Percentiles rank a stretch among this genome's conserved stretches.
Conservation (phyloP, 2,113 vertebrate genomes). For the Ibidorhyncha struthersii region DNA sequence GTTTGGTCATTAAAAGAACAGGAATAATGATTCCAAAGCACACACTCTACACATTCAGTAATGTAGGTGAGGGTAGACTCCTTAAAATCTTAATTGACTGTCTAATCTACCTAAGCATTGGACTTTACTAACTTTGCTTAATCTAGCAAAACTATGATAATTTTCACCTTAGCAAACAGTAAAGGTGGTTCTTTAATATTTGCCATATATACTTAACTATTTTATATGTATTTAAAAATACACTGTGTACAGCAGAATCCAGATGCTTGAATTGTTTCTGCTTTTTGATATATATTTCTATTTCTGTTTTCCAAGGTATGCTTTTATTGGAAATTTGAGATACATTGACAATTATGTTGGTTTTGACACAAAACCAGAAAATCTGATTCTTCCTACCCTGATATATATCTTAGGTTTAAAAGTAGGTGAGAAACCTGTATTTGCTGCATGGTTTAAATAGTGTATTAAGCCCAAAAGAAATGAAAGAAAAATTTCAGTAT, state of each 20-base stretch:
- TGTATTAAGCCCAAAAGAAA: background rate
- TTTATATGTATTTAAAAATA: background rate
- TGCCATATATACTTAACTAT: background rate
- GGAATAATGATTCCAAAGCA: background rate
- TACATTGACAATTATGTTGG: background rate
- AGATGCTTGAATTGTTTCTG: background rate
- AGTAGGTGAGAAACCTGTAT: background rate
- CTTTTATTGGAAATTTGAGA: background rate
- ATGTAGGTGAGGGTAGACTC: background rate
- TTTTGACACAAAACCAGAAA: fast-evolving
- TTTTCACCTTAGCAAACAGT: background rate
- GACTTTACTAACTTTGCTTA: background rate
- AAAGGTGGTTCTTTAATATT: background rate
- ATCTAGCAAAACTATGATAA: background rate
- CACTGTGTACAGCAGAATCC: background rate
- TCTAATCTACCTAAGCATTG: background rate
- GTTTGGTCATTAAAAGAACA: background rate
- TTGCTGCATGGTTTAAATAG: background rate
- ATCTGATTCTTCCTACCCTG: background rate
- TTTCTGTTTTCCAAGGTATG: background rate
- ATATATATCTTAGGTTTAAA: background rate
- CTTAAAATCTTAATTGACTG: background rate
- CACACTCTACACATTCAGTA: background rate
- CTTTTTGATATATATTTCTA: background rate
- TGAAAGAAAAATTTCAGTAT: background rate